Base-by-base conservation (phyloP, 2,888 invertebrate genomes). In the Nemotelus nigrinus region DNA sequence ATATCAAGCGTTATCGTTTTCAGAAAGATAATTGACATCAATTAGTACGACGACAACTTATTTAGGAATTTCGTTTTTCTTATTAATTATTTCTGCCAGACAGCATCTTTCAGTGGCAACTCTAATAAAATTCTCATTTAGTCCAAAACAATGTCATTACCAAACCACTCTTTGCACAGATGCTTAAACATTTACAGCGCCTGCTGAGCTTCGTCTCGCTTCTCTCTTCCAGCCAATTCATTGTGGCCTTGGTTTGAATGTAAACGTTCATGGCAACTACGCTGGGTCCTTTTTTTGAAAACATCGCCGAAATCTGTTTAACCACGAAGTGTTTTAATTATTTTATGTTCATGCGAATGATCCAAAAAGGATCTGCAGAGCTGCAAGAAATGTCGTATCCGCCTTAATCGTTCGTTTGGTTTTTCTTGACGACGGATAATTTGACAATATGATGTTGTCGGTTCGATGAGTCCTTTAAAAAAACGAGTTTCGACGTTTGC, bases 321-420 rank as follows among this genome's bases (percentile, higher is more conserved):
- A 74, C 74, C 74, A 63, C 74, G 60, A 60, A 60, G 60, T 10
- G 63, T 48, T 74, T 74, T 74, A 74, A 74, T 74, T 74, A 74
- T 74, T 74, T 74, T 74, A 74, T 60, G 74, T 74, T 60, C 74
- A 53, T 74, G 74, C 74, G 74, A 74, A 74, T 63, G 63, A 74
- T 74, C 63, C 63, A 60, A 50, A 60, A 74, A 63, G 60, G 74
- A 74, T 74, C 60, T 74, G 74, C 25, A 55, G 41, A 41, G 63
- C 25, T 48, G 74, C 41, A 74, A 74, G 63, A 74, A 70, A 60
- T 74, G 74, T 74, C 50, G 60, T 48, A 6, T 67, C 43, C 55
- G 55, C 53, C 41, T 43, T 55, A 39, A 70, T 41, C 55, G 55
- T 39, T 63, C 43, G 55, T 6, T 68, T 48, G 67, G n/a, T 68